phyloP scores from a whole-genome alignment of 2,888 invertebrate species.

The Ophion ventricosus region DNA sequence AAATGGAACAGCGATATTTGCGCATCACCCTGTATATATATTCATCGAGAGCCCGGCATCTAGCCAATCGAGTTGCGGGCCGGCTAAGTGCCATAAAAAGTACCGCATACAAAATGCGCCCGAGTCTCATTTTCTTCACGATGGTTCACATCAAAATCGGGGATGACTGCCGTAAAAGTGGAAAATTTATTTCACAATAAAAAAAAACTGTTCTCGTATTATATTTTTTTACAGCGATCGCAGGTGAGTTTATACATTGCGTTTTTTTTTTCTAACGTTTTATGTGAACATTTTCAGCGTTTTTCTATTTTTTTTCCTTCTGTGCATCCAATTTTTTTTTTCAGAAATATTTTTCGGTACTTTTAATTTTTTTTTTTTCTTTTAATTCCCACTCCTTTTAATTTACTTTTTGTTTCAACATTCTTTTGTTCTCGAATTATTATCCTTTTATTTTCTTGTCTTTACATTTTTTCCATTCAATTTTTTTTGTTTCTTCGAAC shows the following conservation, averaged over 20 bases:
- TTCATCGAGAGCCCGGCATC: constrained; percentile 21
- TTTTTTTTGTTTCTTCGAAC: too few species aligned
- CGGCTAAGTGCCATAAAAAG: constrained; percentile 42
- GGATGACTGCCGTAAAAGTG: background rate
- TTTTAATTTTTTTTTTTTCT: background rate
- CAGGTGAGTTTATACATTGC: too few species aligned
- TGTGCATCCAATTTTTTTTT: background rate
- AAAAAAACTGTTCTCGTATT: background rate
- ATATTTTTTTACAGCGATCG: background rate
- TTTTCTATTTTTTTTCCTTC: background rate
- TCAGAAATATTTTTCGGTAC: background rate
- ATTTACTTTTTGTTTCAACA: too few species aligned
- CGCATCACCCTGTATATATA: constrained; percentile 3
- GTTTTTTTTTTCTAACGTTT: too few species aligned
- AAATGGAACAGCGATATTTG: too few species aligned
- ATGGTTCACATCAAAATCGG: constrained; percentile 3
- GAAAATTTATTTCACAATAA: too few species aligned
- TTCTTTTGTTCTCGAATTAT: too few species aligned
- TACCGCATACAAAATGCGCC: constrained; percentile 23
- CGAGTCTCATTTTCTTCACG: background rate
- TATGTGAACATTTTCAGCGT: background rate
- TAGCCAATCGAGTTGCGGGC: constrained; percentile 46
- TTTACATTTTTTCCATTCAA: constrained; percentile 9
- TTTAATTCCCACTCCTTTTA: too few species aligned
- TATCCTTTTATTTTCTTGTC: background rate